These are phyloP conservation scores for Sebastes hopkinsi DNA, from an alignment of 2,797 vertebrate genomes.

Conservation along the genomic window DNA sequence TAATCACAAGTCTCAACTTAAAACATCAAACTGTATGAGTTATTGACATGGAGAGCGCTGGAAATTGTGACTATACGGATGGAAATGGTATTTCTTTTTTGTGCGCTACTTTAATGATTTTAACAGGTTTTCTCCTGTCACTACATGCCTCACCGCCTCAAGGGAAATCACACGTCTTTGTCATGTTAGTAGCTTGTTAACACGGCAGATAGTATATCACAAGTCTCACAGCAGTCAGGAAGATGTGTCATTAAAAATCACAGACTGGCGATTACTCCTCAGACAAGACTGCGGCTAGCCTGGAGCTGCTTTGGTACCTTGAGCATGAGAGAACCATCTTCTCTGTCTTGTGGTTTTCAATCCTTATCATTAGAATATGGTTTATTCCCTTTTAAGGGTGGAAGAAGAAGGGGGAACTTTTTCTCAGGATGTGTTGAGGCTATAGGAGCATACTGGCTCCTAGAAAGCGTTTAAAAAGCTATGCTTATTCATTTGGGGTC, in stretches of 20 bases:
- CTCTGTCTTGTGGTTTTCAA: conserved; percentile 62
- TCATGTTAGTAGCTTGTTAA: conserved; percentile 68
- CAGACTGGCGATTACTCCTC: conserved; percentile 58
- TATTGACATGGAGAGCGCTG: neutral
- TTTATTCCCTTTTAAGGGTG: conserved; percentile 29
- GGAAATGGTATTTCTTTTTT: conserved; percentile 42
- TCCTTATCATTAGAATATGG: conserved; percentile 66
- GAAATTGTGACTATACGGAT: neutral
- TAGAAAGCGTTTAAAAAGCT: conserved; percentile 39
- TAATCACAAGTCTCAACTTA: conserved; percentile 51
- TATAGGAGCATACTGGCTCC: conserved; percentile 28
- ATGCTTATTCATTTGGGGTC: conserved; percentile 62
- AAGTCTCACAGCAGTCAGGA: conserved; percentile 25
- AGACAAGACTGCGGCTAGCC: conserved; percentile 52
- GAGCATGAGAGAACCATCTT: conserved; percentile 25
- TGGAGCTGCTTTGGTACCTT: conserved; percentile 33
- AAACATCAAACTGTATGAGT: conserved; percentile 36
- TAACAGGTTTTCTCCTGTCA: conserved; percentile 80
- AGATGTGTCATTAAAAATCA: conserved; percentile 65
- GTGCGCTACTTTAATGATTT: conserved; percentile 44
- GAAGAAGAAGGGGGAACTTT: conserved; percentile 21
- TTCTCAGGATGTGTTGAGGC: conserved; percentile 29
- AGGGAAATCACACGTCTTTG: conserved; percentile 48
- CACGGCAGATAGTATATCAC: conserved; percentile 73
- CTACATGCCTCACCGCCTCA: conserved; percentile 49